Percentiles rank a stretch among this genome's conserved stretches.
Conservation (phyloP, 2,113 vertebrate species). For the Nesogale talazaci region DNA sequence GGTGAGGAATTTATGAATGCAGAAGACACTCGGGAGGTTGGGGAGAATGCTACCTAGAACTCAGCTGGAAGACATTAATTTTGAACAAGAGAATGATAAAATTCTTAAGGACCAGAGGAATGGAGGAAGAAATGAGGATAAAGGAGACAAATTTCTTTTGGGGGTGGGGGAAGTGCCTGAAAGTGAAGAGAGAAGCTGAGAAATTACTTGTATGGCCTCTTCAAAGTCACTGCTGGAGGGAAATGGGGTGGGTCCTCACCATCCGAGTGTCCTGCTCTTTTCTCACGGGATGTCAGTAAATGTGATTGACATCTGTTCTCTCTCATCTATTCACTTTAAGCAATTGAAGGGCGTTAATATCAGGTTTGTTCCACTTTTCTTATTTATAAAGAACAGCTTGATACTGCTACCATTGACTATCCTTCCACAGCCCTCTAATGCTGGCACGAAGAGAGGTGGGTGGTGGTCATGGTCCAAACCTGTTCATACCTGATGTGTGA, state of each 20-base stretch:
- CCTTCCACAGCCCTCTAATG: not conserved
- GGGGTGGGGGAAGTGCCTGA: not conserved
- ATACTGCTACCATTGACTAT: too few species aligned
- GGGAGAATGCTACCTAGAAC: not conserved
- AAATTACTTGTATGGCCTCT: not conserved
- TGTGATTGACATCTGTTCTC: not conserved
- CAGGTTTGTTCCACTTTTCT: not conserved
- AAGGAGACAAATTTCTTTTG: not conserved
- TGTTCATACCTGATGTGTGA: not conserved
- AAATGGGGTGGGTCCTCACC: not conserved
- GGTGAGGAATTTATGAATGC: not conserved
- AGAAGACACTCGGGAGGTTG: not conserved
- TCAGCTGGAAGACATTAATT: not conserved
- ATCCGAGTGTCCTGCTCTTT: not conserved
- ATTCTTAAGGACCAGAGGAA: not conserved
- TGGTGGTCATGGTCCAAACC: not conserved
- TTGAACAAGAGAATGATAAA: not conserved
- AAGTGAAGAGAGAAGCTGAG: not conserved
- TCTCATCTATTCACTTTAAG: not conserved
- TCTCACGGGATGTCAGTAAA: not conserved
- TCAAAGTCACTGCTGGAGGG: not conserved
- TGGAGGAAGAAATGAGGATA: not conserved
- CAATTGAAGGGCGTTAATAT: too few species aligned
- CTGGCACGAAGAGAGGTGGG: not conserved
- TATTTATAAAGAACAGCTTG: not conserved